Evolutionary conservation across 2,113 vertebrate genomes (phyloP).

Genomic region (Arenaria interpres): DNA sequence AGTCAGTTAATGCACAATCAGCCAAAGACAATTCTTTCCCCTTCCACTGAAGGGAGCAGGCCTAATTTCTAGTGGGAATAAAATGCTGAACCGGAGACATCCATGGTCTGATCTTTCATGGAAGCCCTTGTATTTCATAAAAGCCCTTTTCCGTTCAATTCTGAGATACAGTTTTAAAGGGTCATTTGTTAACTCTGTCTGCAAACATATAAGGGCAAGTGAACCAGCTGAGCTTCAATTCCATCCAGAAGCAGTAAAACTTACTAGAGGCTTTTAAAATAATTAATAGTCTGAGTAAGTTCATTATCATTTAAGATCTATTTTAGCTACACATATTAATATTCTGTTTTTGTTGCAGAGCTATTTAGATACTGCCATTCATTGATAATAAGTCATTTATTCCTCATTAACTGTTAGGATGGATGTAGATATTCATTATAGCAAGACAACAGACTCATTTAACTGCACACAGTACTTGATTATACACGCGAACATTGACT

Average conservation of each 20-base stretch:
- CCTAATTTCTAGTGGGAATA: neutral
- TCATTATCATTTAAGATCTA: slow-evolving; percentile 79
- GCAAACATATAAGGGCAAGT: neutral
- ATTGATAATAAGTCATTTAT: slow-evolving; percentile 83
- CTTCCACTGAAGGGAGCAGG: neutral
- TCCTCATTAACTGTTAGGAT: slow-evolving; percentile 80
- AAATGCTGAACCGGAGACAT: neutral
- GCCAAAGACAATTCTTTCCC: neutral
- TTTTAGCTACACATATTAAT: slow-evolving; percentile 77
- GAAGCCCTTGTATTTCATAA: neutral
- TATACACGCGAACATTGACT: slow-evolving; percentile 53
- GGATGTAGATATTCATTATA: slow-evolving; percentile 80
- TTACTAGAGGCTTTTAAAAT: slow-evolving; percentile 68
- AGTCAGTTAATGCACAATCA: neutral
- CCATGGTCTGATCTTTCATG: neutral
- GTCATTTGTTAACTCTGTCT: neutral
- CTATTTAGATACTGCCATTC: slow-evolving; percentile 80
- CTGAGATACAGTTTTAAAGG: neutral
- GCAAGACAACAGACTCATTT: slow-evolving; percentile 80
- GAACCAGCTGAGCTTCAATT: slow-evolving; percentile 8
- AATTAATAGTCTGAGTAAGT: slow-evolving; percentile 72
- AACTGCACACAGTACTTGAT: slow-evolving; percentile 75
- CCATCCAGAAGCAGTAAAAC: slow-evolving; percentile 32
- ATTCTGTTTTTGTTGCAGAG: slow-evolving; percentile 78
- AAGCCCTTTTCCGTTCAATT: neutral